Evolutionary conservation across 23 tunicate genomes (phyloP).

Genomic region (Halocynthia roretzi): DNA sequence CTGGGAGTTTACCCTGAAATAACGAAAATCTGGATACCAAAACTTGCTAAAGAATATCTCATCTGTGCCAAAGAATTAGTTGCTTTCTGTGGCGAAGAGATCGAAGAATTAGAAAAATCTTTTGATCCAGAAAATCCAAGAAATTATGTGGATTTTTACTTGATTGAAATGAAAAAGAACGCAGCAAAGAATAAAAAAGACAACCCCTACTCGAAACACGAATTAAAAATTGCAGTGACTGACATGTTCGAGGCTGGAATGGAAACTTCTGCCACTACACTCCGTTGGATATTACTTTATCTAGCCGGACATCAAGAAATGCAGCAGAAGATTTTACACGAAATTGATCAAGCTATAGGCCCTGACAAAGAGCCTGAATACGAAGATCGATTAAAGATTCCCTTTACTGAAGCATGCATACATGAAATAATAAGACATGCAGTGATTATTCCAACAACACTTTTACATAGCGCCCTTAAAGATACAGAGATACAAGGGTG

Average conservation of each 20-base stretch:
- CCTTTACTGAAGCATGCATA: slow-evolving; percentile 1
- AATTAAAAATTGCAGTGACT: neutral
- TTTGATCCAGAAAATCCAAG: slow-evolving; percentile 15
- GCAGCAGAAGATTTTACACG: neutral
- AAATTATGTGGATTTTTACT: slow-evolving; percentile 19
- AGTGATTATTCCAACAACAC: neutral
- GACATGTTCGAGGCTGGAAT: slow-evolving; percentile 24
- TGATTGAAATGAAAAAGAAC: slow-evolving; percentile 1
- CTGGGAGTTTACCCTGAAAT: slow-evolving; percentile 1
- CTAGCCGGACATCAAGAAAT: slow-evolving; percentile 21
- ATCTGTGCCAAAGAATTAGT: neutral
- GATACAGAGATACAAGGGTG: neutral
- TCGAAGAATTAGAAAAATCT: neutral
- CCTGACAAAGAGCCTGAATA: neutral
- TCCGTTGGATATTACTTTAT: slow-evolving; percentile 14
- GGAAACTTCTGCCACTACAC: slow-evolving; percentile 18
- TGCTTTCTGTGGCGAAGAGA: too few species aligned
- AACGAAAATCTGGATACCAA: slow-evolving; percentile 21
- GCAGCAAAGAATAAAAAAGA: neutral
- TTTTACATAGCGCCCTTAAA: neutral
- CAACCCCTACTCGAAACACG: neutral
- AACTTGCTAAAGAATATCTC: neutral
- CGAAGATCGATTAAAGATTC: neutral
- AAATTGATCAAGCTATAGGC: neutral
- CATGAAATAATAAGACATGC: neutral